Evolutionary conservation across 2,113 vertebrate species (phyloP), one percentile per base, ranked within the genome.

Genomic region (Noctilio leporinus): DNA sequence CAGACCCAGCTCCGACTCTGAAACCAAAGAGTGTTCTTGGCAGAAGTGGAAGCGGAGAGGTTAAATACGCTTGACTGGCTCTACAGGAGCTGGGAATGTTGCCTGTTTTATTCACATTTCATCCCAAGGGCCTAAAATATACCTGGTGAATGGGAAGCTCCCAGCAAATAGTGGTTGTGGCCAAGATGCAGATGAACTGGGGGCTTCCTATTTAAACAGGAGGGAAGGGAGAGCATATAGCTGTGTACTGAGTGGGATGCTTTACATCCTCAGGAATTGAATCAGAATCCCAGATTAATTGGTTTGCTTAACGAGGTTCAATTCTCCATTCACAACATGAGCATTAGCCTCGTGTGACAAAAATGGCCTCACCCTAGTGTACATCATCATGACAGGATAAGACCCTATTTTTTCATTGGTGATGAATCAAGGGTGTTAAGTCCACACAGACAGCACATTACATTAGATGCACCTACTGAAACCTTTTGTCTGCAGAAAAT

Each of bases 401-500:
- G 24, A 9, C 22, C 11, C 3, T 0, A 1, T 1, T 24, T 7
- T 10, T 28, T 49, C 43, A 45, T 75, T 16, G 20, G 10, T n/a
- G 38, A 40, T 22, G 55, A 92, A 38, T 19, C 11, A 11, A 57
- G 22, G 26, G 19, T 4, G 1, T 12, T 2, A 15, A 20, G 4
- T 38, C 38, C 49, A 40, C 7, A 17, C 0, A 1, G 43, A 12
- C 20, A 51, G 5, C 73, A 35, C 0, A 0, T 11, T 20, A 35
- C 0, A 0, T 11, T 20, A 43, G 33, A 12, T 53, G 4, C 16
- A 10, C 53, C 26, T 73, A 7, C 45, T 45, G 87, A 38, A 57
- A 49, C 65, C 16, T 14, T 59, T 78, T 22, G 26, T 92, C 62
- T 57, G 10, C 20, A 19, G 72, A 8, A 45, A 55, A 51, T 35